A percentile compares a stretch with the other conserved stretches of the same genome.
phyloP scores from a whole-genome alignment of 2,797 vertebrate genomes.

The Spheniscus humboldti region DNA sequence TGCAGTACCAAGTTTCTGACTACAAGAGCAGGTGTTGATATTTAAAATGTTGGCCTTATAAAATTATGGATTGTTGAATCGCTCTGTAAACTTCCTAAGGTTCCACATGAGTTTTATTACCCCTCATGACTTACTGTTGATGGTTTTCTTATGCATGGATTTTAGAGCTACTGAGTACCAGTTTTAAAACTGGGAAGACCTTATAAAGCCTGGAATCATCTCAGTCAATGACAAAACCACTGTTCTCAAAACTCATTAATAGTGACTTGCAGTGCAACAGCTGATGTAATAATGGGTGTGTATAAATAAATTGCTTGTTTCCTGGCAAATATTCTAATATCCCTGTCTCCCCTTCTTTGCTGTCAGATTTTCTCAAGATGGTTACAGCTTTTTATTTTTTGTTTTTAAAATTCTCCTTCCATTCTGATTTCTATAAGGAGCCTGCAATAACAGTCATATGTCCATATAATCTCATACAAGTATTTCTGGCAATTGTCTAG shows the following conservation, averaged over 20 bases:
- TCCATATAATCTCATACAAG: not conserved
- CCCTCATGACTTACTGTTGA: not conserved
- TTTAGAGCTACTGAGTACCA: not conserved
- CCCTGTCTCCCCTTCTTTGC: not conserved
- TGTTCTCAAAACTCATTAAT: not conserved
- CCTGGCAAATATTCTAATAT: constrained; percentile 17
- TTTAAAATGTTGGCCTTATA: not conserved
- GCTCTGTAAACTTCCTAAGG: not conserved
- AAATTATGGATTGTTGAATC: not conserved
- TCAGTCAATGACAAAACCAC: not conserved
- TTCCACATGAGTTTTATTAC: not conserved
- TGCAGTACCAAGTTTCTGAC: not conserved
- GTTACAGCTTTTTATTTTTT: not conserved
- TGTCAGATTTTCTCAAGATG: constrained; percentile 3
- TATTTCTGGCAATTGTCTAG: not conserved
- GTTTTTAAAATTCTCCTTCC: not conserved
- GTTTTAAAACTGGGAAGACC: not conserved
- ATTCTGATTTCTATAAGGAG: not conserved
- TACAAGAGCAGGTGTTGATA: not conserved
- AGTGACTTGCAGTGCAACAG: not conserved
- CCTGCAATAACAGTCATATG: not conserved
- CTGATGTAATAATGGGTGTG: constrained; percentile 46
- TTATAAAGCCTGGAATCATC: not conserved
- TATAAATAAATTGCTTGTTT: constrained; percentile 6
- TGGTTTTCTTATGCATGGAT: not conserved